These are phyloP conservation scores for Eospalax fontanierii DNA, from an alignment of 2,797 vertebrate genomes.

Conservation along the genomic window DNA sequence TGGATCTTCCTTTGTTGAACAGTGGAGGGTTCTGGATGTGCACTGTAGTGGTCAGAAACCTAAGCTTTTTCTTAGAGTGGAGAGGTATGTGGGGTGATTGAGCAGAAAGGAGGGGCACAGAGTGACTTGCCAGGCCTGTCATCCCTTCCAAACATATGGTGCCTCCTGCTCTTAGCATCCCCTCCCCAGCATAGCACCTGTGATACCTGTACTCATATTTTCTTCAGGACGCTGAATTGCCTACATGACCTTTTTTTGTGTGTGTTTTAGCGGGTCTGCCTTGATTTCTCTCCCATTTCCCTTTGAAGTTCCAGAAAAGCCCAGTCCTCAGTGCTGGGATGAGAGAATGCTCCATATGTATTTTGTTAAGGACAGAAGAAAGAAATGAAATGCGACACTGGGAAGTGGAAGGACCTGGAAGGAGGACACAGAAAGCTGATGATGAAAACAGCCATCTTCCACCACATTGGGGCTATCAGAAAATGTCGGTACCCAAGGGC, in stretches of 20 bases:
- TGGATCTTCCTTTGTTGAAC: background rate
- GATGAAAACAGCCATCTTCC: background rate
- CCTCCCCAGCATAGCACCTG: background rate
- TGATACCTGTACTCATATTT: background rate
- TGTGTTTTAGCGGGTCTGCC: background rate
- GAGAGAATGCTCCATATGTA: background rate
- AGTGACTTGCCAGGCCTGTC: accelerated
- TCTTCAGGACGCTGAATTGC: background rate
- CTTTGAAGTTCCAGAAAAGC: background rate
- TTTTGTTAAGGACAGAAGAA: slow-evolving; percentile 32
- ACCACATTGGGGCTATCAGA: background rate
- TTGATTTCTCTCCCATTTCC: background rate
- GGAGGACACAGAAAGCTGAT: background rate
- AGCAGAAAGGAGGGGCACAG: background rate
- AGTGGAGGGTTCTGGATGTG: background rate
- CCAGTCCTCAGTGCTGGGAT: no score
- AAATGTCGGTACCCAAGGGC: background rate
- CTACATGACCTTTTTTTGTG: background rate
- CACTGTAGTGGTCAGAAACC: background rate
- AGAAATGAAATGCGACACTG: background rate
- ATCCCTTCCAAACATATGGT: accelerated
- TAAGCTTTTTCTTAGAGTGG: background rate
- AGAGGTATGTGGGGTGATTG: background rate
- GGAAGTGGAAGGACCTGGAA: background rate
- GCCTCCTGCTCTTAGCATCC: background rate